Evolutionary conservation across 1,140 invertebrate genomes (phyloP), one percentile per base, ranked within the genome.

Genomic region (Rhagoletis zephyria): DNA sequence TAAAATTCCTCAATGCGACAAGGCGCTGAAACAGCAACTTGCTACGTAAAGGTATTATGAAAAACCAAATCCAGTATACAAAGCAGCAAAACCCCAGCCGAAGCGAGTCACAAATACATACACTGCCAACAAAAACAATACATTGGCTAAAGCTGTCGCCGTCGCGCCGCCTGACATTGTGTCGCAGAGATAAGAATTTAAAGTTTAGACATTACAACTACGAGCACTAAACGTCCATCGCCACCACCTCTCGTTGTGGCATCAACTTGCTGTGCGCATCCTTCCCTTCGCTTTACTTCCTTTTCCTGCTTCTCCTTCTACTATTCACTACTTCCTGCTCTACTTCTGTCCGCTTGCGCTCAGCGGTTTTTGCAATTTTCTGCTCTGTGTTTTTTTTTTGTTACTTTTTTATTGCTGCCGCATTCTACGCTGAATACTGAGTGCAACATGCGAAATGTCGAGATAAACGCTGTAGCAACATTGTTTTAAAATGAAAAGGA

Each of bases 171-270:
- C 74, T 81, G 74, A 81, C 48, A 81, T 30, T 81, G 48, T 81
- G 74, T 81, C 48, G 51, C 74, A 59, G 30, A 81, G 74, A 81
- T 81, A 81, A 81, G 74, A 81, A 81, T 81, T 81, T 56, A 81
- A 10, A 81, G 74, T 59, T 77, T 16, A n/a, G 48, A 51, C 10
- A 45, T 16, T 48, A 45, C 70, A 16, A 7, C 45, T 42, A 16
- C 9, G 51, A 70, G 67, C 67, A 9, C 45, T 30, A 30, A 30
- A 30, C 74, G 64, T 30, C 48, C 74, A 30, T 51, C 19, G 74
- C 6, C 14, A n/a, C n/a, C n/a, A 19, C 1, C 7, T 7, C 9
- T 4, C 5, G 1, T 4, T 81, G 3, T 9, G 48, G 1, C 74
- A 81, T 14, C 74, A 81, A 81, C 74, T 81, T 19, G n/a, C 45